Percentiles rank a stretch among this genome's conserved stretches.
These are phyloP conservation scores for Drosophila imparisetae DNA, from an alignment of 2,888 invertebrate genomes.

Conservation along the genomic window DNA sequence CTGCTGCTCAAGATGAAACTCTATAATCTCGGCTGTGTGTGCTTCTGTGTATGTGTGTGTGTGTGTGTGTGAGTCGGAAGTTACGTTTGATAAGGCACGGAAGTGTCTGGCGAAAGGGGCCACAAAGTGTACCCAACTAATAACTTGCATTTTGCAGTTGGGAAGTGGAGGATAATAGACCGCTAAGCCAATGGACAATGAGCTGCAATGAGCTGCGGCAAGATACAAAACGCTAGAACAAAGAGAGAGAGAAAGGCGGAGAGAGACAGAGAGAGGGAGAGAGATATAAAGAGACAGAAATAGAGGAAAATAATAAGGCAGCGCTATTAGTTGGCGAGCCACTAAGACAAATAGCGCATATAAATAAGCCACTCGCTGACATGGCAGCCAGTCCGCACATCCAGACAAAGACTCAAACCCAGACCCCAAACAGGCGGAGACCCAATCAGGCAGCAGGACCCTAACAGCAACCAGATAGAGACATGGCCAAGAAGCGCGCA, in stretches of 20 bases:
- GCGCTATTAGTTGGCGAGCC: slow-evolving; percentile 69
- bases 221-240: slow-evolving; percentile 29
- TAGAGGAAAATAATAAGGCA: slow-evolving; percentile 15
- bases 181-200: slow-evolving; percentile 55
- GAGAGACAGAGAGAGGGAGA: background rate
- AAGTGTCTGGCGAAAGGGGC: slow-evolving; percentile 50
- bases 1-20: slow-evolving; percentile 43
- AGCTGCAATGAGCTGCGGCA: slow-evolving; percentile 46
- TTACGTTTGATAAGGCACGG: slow-evolving; percentile 67
- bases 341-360: slow-evolving; percentile 74
- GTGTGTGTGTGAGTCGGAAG: slow-evolving; percentile 50
- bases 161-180: slow-evolving; percentile 24
- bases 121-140: slow-evolving; percentile 37
- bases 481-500: slow-evolving; percentile 9
- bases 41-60: slow-evolving; percentile 5
- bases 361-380: slow-evolving; percentile 68
- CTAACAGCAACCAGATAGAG: slow-evolving; percentile 11
- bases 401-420: background rate
- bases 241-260: background rate
- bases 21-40: slow-evolving; percentile 44
- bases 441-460: background rate
- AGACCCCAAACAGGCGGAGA: background rate
- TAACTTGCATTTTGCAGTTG: slow-evolving; percentile 30
- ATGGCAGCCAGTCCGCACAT: slow-evolving; percentile 4
- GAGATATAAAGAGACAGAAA: background rate